Evolutionary conservation across 2,113 vertebrate species (phyloP).

Genomic region (Psephotus haematonotus): DNA sequence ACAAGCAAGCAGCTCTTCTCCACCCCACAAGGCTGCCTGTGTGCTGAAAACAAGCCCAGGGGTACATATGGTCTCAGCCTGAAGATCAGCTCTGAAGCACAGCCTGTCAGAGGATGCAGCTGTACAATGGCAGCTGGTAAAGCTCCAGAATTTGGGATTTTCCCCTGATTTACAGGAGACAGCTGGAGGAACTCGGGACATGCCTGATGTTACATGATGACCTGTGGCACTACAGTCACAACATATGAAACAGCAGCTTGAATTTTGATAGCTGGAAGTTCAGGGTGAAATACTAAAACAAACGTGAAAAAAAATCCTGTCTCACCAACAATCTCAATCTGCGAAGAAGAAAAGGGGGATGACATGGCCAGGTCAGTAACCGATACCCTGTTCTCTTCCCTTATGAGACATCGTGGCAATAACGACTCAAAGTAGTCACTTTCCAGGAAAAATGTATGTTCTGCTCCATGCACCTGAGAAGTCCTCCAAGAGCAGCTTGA

Average conservation of each 20-base stretch:
- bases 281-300: background rate
- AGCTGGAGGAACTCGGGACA: background rate
- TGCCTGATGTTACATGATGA: fast-evolving
- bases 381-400: background rate
- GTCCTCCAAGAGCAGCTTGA: background rate
- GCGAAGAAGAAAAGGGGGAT: background rate
- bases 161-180: background rate
- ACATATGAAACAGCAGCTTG: background rate
- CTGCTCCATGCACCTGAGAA: background rate
- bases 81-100: background rate
- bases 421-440: background rate
- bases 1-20: background rate
- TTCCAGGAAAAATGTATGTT: background rate
- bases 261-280: background rate
- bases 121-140: background rate
- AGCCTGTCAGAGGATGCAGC: fast-evolving
- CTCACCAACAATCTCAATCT: background rate
- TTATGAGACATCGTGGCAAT: background rate
- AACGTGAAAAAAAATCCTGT: background rate
- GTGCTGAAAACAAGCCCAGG: background rate
- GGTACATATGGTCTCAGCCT: fast-evolving
- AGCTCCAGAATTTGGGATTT: background rate
- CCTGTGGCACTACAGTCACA: too few relatives aligned
- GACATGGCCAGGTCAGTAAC: too few relatives aligned
- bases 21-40: background rate